phyloP scores from a whole-genome alignment of 1,140 invertebrate genomes.

The Hyles euphorbiae region DNA sequence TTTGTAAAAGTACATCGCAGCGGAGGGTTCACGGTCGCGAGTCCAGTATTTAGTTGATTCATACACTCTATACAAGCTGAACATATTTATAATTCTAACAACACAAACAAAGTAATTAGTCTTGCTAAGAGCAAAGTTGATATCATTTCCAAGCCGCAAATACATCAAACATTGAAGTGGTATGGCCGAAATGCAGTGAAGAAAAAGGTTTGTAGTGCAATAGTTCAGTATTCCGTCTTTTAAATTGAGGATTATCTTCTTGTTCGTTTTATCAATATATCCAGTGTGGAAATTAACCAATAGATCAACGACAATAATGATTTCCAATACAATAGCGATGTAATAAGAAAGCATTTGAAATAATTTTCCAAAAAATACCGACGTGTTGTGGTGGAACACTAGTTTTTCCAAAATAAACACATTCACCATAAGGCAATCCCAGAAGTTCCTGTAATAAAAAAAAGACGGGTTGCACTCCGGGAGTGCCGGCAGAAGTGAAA shows the following conservation, averaged over 20 bases:
- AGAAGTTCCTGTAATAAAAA: slow-evolving; percentile 27
- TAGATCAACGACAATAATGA: slow-evolving; percentile 28
- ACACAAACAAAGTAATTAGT: slow-evolving; percentile 28
- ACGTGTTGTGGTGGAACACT: slow-evolving; percentile 29
- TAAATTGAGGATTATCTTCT: slow-evolving; percentile 24
- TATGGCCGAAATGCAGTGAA: slow-evolving; percentile 27
- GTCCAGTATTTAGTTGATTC: slow-evolving; percentile 25
- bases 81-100: slow-evolving; percentile 23
- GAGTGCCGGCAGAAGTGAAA: too few relatives aligned
- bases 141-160: slow-evolving; percentile 26
- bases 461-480: background rate
- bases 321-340: slow-evolving; percentile 23
- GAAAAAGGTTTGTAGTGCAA: slow-evolving; percentile 30
- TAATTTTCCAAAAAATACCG: slow-evolving; percentile 18
- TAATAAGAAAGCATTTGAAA: slow-evolving; percentile 14
- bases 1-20: slow-evolving; percentile 17
- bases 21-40: slow-evolving; percentile 12
- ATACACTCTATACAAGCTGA: slow-evolving; percentile 26
- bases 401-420: slow-evolving; percentile 24
- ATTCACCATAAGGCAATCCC: slow-evolving; percentile 25
- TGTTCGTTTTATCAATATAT: slow-evolving; percentile 22
- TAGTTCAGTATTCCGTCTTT: slow-evolving; percentile 27
- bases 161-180: slow-evolving; percentile 33
- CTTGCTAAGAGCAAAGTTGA: slow-evolving; percentile 26
- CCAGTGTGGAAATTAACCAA: slow-evolving; percentile 34